Percentiles rank a stretch among this genome's conserved stretches.
Conservation (phyloP, 2,113 vertebrate genomes). For the Fukomys damarensis region DNA sequence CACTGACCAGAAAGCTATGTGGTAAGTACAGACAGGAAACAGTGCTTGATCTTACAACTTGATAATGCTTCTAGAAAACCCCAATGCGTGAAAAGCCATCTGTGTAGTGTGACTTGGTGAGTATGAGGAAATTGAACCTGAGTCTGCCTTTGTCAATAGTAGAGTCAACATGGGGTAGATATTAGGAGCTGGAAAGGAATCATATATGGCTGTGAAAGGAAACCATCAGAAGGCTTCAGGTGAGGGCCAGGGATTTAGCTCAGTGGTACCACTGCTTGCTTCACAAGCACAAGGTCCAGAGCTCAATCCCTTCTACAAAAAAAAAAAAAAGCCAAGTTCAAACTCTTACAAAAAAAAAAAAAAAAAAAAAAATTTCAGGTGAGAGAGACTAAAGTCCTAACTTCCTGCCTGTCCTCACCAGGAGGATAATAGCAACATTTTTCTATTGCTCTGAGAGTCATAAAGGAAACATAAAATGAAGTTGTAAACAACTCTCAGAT, state of each 20-base stretch:
- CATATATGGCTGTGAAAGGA: not conserved
- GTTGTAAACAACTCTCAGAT: not conserved
- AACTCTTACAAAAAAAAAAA: no score
- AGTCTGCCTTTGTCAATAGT: not conserved
- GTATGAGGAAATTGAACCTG: not conserved
- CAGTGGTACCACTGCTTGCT: no score
- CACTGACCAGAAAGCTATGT: not conserved
- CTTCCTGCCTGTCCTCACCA: not conserved
- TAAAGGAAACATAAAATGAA: not conserved
- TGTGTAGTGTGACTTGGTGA: not conserved
- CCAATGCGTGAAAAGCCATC: accelerated
- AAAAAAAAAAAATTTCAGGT: no score
- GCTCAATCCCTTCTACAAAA: no score
- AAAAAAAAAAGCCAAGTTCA: no score
- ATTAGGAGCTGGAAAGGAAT: not conserved
- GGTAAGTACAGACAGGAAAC: constrained; percentile 15
- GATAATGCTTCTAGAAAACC: not conserved
- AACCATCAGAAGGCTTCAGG: not conserved
- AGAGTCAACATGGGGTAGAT: not conserved
- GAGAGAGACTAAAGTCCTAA: not conserved
- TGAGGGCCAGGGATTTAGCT: no score
- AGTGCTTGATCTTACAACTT: not conserved
- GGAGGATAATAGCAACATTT: not conserved
- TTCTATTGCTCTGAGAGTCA: not conserved
- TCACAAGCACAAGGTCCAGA: no score